Base-by-base conservation (phyloP, 2,797 vertebrate genomes). In the Ambastaia sidthimunki region DNA sequence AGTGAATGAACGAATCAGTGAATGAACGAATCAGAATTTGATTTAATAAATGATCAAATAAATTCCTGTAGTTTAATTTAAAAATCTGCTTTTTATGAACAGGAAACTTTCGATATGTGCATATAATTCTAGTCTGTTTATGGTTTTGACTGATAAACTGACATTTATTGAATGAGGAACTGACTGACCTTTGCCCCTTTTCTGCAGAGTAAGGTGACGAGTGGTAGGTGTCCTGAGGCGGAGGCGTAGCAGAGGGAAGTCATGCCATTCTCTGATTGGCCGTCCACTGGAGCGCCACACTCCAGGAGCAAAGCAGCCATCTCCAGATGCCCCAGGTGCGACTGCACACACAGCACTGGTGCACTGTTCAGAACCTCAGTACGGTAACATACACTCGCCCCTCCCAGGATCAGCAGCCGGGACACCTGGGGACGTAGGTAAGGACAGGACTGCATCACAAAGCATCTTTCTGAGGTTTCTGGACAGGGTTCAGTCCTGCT, bases 341-440 rank as follows among this genome's bases (percentile, higher is more conserved):
- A 93, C 75, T 99, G 97, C 67, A 98, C 95, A 0, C 95, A 96
- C 76, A 98, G 90, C 84, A 99, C 94, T 5, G 98, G 97, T 71
- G 98, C 96, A 0, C 95, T 97, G 80, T 96, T 97, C 54, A 98
- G 90, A 75, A 97, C 98, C 91, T 99, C 98, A 0, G 98, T 97
- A 78, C 94, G 94, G 86, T 98, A 97, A 93, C 95, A 96, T 80
- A 97, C 95, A 12, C 95, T 98, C 25, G 97, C 98, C 2, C 98
- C 98, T 37, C 95, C 97, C 76, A 97, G 88, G 90, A 99, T 98
- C 90, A 99, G 88, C 84, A 99, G 92, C 34, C 98, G 96, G 88
- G 98, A 98, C 80, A 99, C 98, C 98, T 99, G 88, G 5, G n/a
- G 59, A 71, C 9, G 57, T 47, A 71, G 5, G 13, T n/a, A 66